Conservation (phyloP, 2,797 vertebrate species). For the Periparus ater region DNA sequence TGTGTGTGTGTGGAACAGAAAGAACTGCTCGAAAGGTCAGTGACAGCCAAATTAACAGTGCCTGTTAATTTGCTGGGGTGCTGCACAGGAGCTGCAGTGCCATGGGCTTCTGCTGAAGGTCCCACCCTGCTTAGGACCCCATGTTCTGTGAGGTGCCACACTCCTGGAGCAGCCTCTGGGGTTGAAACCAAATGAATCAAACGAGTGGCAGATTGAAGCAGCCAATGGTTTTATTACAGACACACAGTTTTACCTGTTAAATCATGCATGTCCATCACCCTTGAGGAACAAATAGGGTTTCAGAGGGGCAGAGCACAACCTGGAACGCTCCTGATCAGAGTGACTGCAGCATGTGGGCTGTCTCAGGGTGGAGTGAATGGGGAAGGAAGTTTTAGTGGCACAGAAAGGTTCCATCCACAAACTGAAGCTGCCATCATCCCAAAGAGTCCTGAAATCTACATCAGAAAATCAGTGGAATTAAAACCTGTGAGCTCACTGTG, state of each 20-base stretch:
- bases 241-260: background rate
- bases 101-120: background rate
- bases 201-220: background rate
- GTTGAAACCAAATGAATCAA: background rate
- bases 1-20: background rate
- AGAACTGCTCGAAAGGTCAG: background rate
- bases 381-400: background rate
- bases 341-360: background rate
- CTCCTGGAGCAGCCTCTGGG: background rate
- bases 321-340: fast-evolving
- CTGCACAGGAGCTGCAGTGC: background rate
- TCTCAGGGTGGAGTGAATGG: no score
- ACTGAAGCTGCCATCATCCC: conserved; percentile 72
- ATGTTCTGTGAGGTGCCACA: background rate
- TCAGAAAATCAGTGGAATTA: conserved; percentile 71
- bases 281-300: background rate
- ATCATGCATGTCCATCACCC: background rate
- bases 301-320: background rate
- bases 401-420: background rate
- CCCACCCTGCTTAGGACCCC: fast-evolving
- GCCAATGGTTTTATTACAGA: background rate
- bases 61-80: background rate
- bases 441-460: conserved; percentile 75
- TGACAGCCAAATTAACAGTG: background rate
- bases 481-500: conserved; percentile 76